Evolutionary conservation across 2,797 vertebrate species (phyloP).

Genomic region (Myoxocephalus aenaeus): DNA sequence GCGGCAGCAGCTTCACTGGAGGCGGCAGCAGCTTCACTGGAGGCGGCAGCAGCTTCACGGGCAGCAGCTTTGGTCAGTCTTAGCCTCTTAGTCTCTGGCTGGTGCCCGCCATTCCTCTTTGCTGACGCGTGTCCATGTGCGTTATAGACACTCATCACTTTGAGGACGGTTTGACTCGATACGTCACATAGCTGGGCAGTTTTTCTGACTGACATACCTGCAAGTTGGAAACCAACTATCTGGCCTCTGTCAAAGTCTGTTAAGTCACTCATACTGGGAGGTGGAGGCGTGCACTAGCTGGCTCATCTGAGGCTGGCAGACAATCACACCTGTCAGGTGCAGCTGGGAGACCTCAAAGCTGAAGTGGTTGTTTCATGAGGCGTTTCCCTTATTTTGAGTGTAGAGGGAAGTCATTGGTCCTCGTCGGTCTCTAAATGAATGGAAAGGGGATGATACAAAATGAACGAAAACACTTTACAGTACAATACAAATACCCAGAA

Average conservation of each 20-base stretch:
- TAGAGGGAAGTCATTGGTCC: neutral
- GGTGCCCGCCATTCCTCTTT: slow-evolving; percentile 5
- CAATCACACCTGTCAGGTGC: neutral
- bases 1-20: no score
- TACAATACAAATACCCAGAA: neutral
- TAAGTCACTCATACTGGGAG: slow-evolving; percentile 36
- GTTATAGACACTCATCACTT: slow-evolving; percentile 48
- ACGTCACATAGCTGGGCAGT: slow-evolving; percentile 41
- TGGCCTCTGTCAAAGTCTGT: slow-evolving; percentile 50
- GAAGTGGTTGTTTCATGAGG: no score
- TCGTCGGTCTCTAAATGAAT: neutral
- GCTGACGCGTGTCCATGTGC: neutral
- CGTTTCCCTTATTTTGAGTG: neutral
- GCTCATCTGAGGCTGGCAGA: neutral
- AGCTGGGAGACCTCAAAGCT: neutral
- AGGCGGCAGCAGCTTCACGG: no score
- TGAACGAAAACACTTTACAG: neutral
- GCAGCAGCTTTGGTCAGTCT: neutral
- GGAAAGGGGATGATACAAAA: neutral
- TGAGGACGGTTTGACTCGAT: slow-evolving; percentile 33
- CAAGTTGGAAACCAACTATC: slow-evolving; percentile 37
- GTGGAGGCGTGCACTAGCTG: neutral
- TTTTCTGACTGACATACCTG: slow-evolving; percentile 38
- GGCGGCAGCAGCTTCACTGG: neutral
- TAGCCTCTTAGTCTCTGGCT: neutral